Evolutionary conservation across 2,888 invertebrate genomes (phyloP), one percentile per base, ranked within the genome.

Genomic region (Smittia aterrima): DNA sequence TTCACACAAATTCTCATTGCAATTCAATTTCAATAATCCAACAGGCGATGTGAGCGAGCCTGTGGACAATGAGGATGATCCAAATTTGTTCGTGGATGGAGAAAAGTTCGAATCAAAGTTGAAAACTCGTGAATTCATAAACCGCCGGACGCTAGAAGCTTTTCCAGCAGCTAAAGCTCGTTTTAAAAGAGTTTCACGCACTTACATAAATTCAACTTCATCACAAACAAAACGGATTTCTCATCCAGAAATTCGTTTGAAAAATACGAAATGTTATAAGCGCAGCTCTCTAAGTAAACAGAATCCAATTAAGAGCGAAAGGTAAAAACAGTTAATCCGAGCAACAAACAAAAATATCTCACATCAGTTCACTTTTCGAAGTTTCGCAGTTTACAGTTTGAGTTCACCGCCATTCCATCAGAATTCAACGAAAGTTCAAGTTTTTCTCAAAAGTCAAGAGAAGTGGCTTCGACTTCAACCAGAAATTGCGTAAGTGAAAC

Each of bases 311-410:
- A 47, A 47, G 11, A 16, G n/a, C 7, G 2, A 13, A 47, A 47
- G 47, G 47, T 47, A 47, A 47, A 16, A 6, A 38, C 38, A 38
- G 38, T 47, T 47, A 11, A 47, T 6, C 11, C n/a, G 11, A 47
- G 11, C 16, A 3, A 11, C 16, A 47, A 47, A 47, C 16, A 16
- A 47, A 47, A 32, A n/a, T 38, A 2, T 2, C 11, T 47, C 16
- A 47, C 16, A n/a, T 62, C 22, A 9, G 6, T 64, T 64, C 16
- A 22, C n/a, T 24, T 58, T n/a, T n/a, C 32, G n/a, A n/a, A 66
- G 66, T 6, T 66, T 32, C 25, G 40, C 67, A n/a, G 70, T 70
- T 25, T 70, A 70, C 9, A 53, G 11, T 1, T 41, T 70, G 9
- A 25, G 25, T 20, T 25, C 27, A 18, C 70, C 70, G 13, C 20